Percentiles rank a stretch among this genome's conserved stretches.
These are phyloP conservation scores for Macrotis lagotis DNA, from an alignment of 2,113 vertebrate genomes.

Conservation along the genomic window DNA sequence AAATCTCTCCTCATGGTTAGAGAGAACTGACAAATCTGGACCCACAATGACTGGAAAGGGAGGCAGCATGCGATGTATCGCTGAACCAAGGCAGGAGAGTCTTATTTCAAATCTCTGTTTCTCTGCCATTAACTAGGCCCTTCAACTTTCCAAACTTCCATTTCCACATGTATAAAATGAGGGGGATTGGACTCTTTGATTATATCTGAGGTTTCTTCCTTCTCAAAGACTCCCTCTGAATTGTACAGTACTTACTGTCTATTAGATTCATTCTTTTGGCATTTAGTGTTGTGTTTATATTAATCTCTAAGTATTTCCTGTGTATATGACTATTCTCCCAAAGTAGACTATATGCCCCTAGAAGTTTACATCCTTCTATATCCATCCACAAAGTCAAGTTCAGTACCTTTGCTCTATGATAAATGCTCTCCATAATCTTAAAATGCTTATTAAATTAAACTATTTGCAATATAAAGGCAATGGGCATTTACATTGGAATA, in stretches of 20 bases:
- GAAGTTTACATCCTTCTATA: neutral
- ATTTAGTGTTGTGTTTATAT: neutral
- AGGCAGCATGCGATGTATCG: neutral
- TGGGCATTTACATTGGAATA: neutral
- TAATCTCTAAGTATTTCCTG: neutral
- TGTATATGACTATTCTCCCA: neutral
- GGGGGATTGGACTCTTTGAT: neutral
- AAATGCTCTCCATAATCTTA: neutral
- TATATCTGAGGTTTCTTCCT: neutral
- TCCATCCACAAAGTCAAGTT: neutral
- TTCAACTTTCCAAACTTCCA: neutral
- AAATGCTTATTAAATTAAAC: neutral
- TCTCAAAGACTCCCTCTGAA: neutral
- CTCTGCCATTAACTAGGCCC: neutral
- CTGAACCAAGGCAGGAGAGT: neutral
- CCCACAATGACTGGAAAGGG: neutral
- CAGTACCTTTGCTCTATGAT: neutral
- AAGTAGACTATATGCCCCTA: neutral
- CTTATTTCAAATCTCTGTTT: neutral
- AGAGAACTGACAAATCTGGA: neutral
- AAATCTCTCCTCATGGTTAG: neutral
- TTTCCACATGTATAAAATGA: neutral
- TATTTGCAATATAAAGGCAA: neutral
- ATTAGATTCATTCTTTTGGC: neutral
- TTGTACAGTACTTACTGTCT: neutral